Base-by-base conservation (phyloP, 2,888 invertebrate genomes). In the Argynnis bischoffii region DNA sequence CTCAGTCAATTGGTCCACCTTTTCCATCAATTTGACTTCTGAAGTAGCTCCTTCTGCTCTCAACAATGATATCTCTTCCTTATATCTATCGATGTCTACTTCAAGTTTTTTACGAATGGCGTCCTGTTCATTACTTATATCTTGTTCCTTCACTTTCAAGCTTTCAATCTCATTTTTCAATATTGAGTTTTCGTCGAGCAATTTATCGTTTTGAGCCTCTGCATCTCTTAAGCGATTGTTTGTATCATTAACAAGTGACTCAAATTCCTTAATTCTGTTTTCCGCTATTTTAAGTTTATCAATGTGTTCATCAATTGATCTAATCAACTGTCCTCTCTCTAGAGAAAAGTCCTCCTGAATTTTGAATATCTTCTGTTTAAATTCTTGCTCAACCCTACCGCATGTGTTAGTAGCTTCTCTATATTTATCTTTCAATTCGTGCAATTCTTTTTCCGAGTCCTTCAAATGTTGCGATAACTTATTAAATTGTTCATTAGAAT, bases 401-500 rank as follows among this genome's bases (percentile, higher is more conserved):
- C 91, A 84, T 74, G 88, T 90, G 71, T 89, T 88, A 14, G 80
- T 77, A n/a, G 85, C 84, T 76, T 91, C 90, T 74, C 90, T 87
- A 55, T 87, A 83, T 74, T 90, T 89, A 68, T 93, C 92, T 77
- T 93, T 89, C 3, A 94, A 77, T 6, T 88, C 85, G 76, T 94
- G 93, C 50, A 94, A 84, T 72, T 94, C 93, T 74, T 92, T 93
- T 78, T 95, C 95, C 55, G 94, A 94, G 18, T 90, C 89, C 75
- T 93, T 92, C 1, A 95, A 81, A 74, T 94, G 93, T 72, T 93
- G 93, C 4, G 93, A 92, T 48, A 95, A 81, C 74, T 93, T 92
- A 67, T 89, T 85, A 61, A 94, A 89, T 76, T 95, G 94, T 68
- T 93, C 93, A 75, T 93, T 94, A 0, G 95, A 95, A 79, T 95